Conservation (phyloP, 2,113 vertebrate genomes). For the Trematomus loennbergii region DNA sequence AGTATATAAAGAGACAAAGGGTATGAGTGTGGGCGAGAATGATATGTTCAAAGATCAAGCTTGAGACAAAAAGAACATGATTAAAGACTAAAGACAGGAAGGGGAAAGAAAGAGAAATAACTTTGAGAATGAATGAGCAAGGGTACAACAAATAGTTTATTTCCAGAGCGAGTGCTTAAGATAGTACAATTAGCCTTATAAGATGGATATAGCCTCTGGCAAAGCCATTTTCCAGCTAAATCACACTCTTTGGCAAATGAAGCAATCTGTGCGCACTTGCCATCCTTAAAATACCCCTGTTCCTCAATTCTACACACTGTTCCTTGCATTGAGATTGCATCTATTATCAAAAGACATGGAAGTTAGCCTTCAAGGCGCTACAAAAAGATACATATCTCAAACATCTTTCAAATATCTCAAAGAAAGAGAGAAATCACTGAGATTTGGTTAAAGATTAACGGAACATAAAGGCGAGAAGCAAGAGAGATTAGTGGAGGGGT, state of each 20-base stretch:
- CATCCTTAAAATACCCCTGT: conserved; percentile 13
- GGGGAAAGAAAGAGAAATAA: background rate
- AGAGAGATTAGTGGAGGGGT: conserved; percentile 19
- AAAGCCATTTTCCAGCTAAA: conserved; percentile 39
- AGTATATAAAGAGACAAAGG: background rate
- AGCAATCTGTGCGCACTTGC: conserved; percentile 21
- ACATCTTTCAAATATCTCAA: conserved; percentile 10
- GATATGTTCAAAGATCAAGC: background rate
- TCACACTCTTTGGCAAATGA: conserved; percentile 49
- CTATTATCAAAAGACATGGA: conserved; percentile 49
- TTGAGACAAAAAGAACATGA: background rate
- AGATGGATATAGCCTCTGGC: conserved; percentile 38
- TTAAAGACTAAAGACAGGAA: background rate
- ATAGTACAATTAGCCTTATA: conserved; percentile 40
- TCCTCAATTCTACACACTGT: conserved; percentile 36
- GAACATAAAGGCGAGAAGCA: conserved; percentile 25
- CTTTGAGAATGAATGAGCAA: background rate
- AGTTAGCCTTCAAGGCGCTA: conserved; percentile 33
- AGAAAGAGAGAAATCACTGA: background rate
- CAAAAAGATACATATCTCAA: conserved; percentile 38
- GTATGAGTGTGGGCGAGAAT: background rate
- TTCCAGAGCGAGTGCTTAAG: conserved; percentile 14
- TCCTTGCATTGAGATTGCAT: conserved; percentile 50
- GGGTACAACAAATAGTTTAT: conserved; percentile 17
- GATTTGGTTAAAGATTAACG: conserved; percentile 45